Evolutionary conservation across 2,888 invertebrate species (phyloP).

Genomic region (Drosophila monieri): DNA sequence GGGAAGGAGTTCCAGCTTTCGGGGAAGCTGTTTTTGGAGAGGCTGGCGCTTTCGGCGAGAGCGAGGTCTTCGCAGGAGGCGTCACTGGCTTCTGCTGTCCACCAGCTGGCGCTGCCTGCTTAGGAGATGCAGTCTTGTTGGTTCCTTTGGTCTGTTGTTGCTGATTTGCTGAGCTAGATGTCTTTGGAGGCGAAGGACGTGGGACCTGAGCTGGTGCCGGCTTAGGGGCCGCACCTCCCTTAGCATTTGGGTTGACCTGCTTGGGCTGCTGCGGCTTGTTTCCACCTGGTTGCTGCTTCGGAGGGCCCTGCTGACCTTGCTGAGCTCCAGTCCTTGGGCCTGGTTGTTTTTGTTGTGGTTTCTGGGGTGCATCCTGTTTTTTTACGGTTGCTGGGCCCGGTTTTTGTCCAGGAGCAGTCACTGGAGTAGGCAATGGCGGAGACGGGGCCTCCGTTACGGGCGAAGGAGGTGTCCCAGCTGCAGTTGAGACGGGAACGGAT

Average conservation of each 20-base stretch:
- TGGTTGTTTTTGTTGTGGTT: conserved; percentile 35
- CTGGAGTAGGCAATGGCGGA: conserved; percentile 32
- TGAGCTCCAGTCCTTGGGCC: conserved; percentile 44
- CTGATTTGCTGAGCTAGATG: conserved; percentile 14
- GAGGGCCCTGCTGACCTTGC: conserved; percentile 33
- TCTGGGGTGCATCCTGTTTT: conserved; percentile 51
- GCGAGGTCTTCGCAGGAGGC: conserved; percentile 82
- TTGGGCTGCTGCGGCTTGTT: conserved; percentile 41
- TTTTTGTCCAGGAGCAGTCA: conserved; percentile 35
- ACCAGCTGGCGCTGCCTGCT: conserved; percentile 43
- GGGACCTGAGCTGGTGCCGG: conserved; percentile 25
- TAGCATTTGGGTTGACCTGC: conserved; percentile 38
- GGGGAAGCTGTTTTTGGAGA: conserved; percentile 61
- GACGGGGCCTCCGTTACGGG: not conserved
- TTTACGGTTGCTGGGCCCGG: conserved; percentile 45
- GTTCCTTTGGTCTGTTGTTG: conserved; percentile 44
- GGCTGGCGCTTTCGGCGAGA: conserved; percentile 82
- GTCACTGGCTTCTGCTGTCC: conserved; percentile 69
- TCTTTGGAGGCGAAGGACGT: conserved; percentile 34
- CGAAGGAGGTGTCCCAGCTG: conserved; percentile 22
- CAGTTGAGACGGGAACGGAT: conserved; percentile 1
- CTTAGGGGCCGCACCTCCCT: conserved; percentile 41
- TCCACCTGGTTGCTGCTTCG: conserved; percentile 28
- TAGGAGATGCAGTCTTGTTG: conserved; percentile 57
- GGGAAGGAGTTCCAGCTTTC: conserved; percentile 47